Percentiles rank a stretch among this genome's conserved stretches.
These are phyloP conservation scores for Argopecten irradians DNA, from an alignment of 1,140 invertebrate genomes.

Conservation along the genomic window DNA sequence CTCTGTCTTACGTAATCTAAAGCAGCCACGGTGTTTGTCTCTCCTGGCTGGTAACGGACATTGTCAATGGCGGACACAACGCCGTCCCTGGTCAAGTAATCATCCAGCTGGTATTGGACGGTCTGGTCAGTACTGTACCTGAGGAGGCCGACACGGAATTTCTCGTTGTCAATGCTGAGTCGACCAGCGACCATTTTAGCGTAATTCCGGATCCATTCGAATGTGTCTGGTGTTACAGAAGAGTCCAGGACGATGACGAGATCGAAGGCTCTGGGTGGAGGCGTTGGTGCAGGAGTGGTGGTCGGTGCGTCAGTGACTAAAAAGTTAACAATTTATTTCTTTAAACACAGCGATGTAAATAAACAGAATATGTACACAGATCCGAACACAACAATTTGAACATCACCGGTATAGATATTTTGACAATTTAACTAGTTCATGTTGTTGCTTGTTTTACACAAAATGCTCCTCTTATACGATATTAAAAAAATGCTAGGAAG, in stretches of 20 bases:
- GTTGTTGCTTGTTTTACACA: no score
- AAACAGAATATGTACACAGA: no score
- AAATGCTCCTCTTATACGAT: no score
- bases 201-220: constrained; percentile 67
- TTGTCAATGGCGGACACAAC: constrained; percentile 52
- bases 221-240: constrained; percentile 58
- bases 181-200: constrained; percentile 56
- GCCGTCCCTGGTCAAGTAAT: constrained; percentile 52
- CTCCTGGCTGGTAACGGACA: constrained; percentile 49
- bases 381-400: no score
- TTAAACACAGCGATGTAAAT: no score
- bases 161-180: constrained; percentile 62
- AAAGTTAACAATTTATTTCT: no score
- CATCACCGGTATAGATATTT: no score
- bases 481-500: no score
- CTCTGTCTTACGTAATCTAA: constrained; percentile 60
- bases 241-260: constrained; percentile 71
- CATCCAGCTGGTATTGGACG: constrained; percentile 67
- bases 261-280: constrained; percentile 62
- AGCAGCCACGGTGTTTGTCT: constrained; percentile 61
- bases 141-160: constrained; percentile 66
- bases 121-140: constrained; percentile 61
- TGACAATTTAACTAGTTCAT: no score
- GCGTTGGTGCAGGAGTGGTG: constrained; percentile 35
- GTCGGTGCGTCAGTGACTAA: background rate